Evolutionary conservation across 1,140 invertebrate genomes (phyloP).

Genomic region (Drosophila serrata): DNA sequence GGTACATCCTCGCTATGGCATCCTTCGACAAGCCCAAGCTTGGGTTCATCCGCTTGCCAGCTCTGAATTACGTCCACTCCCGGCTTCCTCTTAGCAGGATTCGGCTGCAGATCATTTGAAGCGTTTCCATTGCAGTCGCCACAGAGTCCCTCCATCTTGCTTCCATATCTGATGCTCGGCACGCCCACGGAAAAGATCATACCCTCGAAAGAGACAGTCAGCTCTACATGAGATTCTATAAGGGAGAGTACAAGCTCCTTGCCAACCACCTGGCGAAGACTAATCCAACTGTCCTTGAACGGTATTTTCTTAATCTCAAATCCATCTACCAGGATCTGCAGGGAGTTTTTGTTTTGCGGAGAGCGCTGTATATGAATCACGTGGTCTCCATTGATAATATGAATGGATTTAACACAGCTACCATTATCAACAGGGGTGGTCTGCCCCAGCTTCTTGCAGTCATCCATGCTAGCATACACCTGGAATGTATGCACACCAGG

Average conservation of each 20-base stretch:
- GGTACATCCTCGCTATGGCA: constrained; percentile 78
- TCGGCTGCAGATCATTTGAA: constrained; percentile 88
- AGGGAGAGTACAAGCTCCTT: constrained; percentile 86
- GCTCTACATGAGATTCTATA: constrained; percentile 86
- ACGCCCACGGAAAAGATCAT: constrained; percentile 87
- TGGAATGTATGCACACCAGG: constrained; percentile 88
- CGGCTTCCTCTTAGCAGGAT: constrained; percentile 80
- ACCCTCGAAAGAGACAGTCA: constrained; percentile 86
- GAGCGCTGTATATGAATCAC: constrained; percentile 87
- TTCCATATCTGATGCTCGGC: constrained; percentile 90
- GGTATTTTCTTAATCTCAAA: constrained; percentile 86
- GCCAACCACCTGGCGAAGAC: constrained; percentile 83
- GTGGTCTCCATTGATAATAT: constrained; percentile 89
- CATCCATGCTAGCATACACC: constrained; percentile 81
- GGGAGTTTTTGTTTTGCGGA: constrained; percentile 51
- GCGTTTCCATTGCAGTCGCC: constrained; percentile 91
- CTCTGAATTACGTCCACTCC: constrained; percentile 87
- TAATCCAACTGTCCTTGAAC: constrained; percentile 87
- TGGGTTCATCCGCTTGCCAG: constrained; percentile 87
- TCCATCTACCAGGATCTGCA: constrained; percentile 78
- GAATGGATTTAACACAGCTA: constrained; percentile 81
- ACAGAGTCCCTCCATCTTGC: constrained; percentile 91
- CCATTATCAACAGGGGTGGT: constrained; percentile 32
- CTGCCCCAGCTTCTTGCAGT: constrained; percentile 72
- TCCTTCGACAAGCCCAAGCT: constrained; percentile 69